phyloP scores from a whole-genome alignment of 1,140 invertebrate genomes.

The roundworm (Caenorhabditis elegans) region WBcel235 BX284603.4:4207001-4207500 shows the following conservation, averaged over 20 bases:
- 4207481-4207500: neutral
- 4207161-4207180: neutral
- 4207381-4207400: neutral
- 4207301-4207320: too few species aligned
- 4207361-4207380: neutral
- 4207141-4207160: neutral
- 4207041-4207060: slow-evolving; percentile 15
- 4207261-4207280: neutral
- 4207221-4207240: neutral
- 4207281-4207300: neutral
- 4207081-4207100: neutral
- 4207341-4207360: neutral
- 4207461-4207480: neutral
- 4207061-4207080: neutral
- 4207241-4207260: neutral
- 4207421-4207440: neutral
- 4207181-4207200: neutral
- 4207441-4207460: neutral
- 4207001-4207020: too few species aligned
- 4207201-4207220: too few species aligned
- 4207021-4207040: too few species aligned
- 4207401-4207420: neutral
- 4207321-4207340: neutral
- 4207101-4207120: neutral
- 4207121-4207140: neutral